phyloP scores from a whole-genome alignment of 1,140 invertebrate species.

The Atta texana region DNA sequence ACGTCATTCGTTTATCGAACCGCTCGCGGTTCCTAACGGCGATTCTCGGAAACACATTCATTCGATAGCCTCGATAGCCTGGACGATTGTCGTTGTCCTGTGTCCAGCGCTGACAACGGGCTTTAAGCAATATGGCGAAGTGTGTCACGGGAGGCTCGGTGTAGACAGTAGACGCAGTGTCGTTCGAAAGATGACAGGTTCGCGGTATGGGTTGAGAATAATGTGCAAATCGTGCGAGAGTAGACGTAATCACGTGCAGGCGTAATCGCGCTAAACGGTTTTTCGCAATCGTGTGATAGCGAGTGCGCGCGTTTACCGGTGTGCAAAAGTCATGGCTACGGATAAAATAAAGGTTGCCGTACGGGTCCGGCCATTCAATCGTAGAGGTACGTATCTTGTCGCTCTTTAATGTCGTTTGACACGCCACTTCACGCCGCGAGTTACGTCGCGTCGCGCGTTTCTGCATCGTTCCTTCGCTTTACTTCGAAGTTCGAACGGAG shows the following conservation, averaged over 20 bases:
- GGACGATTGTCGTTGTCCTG: slow-evolving; percentile 65
- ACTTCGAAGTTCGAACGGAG: not conserved
- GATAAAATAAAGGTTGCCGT: slow-evolving; percentile 99
- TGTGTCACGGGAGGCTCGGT: slow-evolving; percentile 83
- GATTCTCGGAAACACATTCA: slow-evolving; percentile 62
- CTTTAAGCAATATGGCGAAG: slow-evolving; percentile 84
- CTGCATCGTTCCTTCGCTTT: not conserved
- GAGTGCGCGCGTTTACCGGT: slow-evolving; percentile 78
- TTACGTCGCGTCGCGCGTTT: not conserved
- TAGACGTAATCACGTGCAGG: slow-evolving; percentile 71
- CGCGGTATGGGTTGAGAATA: slow-evolving; percentile 80
- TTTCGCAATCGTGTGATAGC: slow-evolving; percentile 71
- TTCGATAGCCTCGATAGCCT: slow-evolving; percentile 66
- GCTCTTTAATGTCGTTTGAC: not conserved
- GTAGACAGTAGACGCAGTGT: slow-evolving; percentile 75
- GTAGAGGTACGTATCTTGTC: slow-evolving; percentile 92
- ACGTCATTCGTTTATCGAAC: not conserved
- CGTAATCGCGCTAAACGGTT: slow-evolving; percentile 54
- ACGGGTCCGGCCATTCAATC: slow-evolving; percentile 97
- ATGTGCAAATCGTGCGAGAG: slow-evolving; percentile 68
- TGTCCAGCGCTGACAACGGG: slow-evolving; percentile 56
- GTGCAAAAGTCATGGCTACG: slow-evolving; percentile 89
- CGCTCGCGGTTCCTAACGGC: slow-evolving; percentile 68
- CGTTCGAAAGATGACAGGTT: slow-evolving; percentile 77
- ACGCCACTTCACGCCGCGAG: no score